Evolutionary conservation across 2,797 vertebrate genomes (phyloP), one percentile per base, ranked within the genome.

Genomic region (Gymnoscopelus microlampas): DNA sequence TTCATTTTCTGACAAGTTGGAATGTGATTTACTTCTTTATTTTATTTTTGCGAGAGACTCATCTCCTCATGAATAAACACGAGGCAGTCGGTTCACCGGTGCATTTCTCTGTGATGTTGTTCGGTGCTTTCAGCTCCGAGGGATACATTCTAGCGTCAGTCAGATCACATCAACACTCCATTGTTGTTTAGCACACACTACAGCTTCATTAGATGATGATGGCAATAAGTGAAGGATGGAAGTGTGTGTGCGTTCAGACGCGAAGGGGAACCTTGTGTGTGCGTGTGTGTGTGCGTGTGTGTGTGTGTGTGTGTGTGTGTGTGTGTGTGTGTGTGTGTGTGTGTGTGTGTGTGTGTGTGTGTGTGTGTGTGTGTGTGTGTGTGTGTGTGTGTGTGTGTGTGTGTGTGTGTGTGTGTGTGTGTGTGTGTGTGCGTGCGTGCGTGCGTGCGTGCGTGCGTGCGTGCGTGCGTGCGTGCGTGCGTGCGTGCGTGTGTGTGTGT

Each of bases 61-160:
- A n/a, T n/a, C n/a, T n/a, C n/a, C n/a, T 57, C 71, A 69, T 78
- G 63, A 71, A 78, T 72, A 72, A 75, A 75, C 15, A 67, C 60
- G 49, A 63, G 58, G 32, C 56, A 24, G 56, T 49, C 26, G 10
- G 58, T 4, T 14, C 2, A 60, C 53, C 64, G 63, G 23, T 73
- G 62, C 53, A 29, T 63, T 29, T 1, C 35, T 75, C 44, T 72
- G 7, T 44, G 58, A 73, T 74, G 63, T 39, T 23, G 61, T 64
- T 76, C 63, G 60, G 32, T 29, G 48, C 53, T 68, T 68, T 61
- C 57, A 68, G 60, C 35, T 73, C 68, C 55, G 55, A 78, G 60
- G 39, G 77, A 60, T 48, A 62, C 1, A 15, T 12, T 56, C 51
- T n/a, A 39, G 56, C 51, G 32, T 69, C 47, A 75, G 51, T 35